Base-by-base conservation (phyloP, 2,888 invertebrate species). In the Pammene aurita region DNA sequence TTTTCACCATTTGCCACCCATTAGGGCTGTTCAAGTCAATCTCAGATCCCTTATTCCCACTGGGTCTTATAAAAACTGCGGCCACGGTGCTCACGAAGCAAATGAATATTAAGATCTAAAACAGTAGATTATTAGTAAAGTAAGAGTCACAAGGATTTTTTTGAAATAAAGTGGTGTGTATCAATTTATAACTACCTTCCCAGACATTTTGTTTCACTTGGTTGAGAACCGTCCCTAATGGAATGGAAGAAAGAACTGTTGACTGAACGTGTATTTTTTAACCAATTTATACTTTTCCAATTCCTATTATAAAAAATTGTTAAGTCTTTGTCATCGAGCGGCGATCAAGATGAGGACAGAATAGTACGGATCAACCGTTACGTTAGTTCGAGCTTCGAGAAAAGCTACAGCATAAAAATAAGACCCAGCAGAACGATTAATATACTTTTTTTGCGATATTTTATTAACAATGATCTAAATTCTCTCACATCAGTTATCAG, bases 271-370 rank as follows among this genome's bases (percentile, higher is more conserved):
- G 77, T 76, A 74, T 82, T 77, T 81, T 84, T 84, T 79, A 82
- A 83, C 85, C 87, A 75, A 90, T 92, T 89, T 92, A 92, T 92
- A 92, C 87, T 90, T 86, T 88, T 88, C 83, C 79, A 83, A 87
- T 84, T 79, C 77, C 80, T 83, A 85, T 90, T 91, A 89, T 84
- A 90, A 90, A 90, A 92, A 90, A 78, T 82, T 72, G 76, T 78
- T 82, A 85, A 84, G 86, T 81, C 76, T 80, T 76, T 82, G 81
- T 80, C 82, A 80, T 82, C 80, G 79, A 75, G 74, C 72, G 74
- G 71, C 67, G 66, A 74, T 74, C 70, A 72, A 48, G 66, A 46
- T 73, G 75, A 65, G 62, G 66, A 71, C 71, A 80, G 82, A 84
- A 78, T 84, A 80, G 70, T 66, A 73, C 73, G 81, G 90, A 88